A percentile compares a stretch with the other conserved stretches of the same genome.
Conservation (phyloP, 2,113 vertebrate species). For the Indri indri region DNA sequence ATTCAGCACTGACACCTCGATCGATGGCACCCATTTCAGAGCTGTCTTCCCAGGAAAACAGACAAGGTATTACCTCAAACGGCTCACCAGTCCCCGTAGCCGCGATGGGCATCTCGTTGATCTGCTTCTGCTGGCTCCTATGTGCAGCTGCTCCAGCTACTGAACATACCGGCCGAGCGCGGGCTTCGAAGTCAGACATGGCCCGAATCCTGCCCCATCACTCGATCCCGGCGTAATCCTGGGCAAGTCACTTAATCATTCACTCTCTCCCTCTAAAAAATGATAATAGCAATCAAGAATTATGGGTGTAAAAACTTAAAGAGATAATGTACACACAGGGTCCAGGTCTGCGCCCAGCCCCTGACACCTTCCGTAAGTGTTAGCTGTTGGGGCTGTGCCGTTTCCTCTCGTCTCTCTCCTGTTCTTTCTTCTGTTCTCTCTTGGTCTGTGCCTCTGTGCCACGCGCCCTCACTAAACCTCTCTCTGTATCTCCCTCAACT, state of each 20-base stretch:
- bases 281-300: not conserved
- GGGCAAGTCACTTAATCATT: not conserved
- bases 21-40: not conserved
- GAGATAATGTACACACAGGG: not conserved
- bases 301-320: not conserved
- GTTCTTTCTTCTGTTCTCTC: not conserved
- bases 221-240: fast-evolving
- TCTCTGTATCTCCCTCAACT: not conserved
- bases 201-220: not conserved
- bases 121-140: not conserved
- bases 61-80: not conserved
- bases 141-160: fast-evolving
- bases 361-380: not conserved
- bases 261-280: not conserved
- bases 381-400: fast-evolving
- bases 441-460: not conserved
- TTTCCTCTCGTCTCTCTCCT: not conserved
- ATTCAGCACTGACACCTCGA: constrained; percentile 10
- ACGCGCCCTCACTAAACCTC: not conserved
- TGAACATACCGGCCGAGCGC: too few relatives aligned
- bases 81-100: not conserved
- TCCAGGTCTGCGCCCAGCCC: fast-evolving
- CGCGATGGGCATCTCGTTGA: fast-evolving
- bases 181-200: not conserved
- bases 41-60: not conserved